Evolutionary conservation across 2,797 vertebrate genomes (phyloP).

Genomic region (Anisognathus igniventris): DNA sequence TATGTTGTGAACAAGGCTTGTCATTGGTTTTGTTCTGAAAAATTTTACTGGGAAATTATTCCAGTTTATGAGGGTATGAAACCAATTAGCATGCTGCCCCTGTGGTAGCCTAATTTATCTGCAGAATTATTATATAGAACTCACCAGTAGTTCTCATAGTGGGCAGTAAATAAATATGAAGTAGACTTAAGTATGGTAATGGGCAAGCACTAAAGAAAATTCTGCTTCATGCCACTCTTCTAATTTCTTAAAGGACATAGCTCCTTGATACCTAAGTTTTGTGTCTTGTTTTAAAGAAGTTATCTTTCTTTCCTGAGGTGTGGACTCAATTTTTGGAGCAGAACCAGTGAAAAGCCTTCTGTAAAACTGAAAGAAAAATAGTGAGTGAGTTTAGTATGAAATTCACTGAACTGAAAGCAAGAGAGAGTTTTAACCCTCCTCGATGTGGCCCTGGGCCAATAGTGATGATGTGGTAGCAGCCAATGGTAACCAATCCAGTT

Average conservation of each 20-base stretch:
- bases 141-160: neutral
- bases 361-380: neutral
- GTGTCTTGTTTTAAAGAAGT: neutral
- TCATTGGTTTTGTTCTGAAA: conserved; percentile 16
- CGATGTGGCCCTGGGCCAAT: neutral
- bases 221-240: neutral
- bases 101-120: neutral
- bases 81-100: neutral
- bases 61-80: neutral
- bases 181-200: neutral
- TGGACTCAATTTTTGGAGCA: neutral
- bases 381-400: neutral
- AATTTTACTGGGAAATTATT: neutral
- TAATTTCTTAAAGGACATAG: neutral
- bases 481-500: fast-evolving
- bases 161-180: neutral
- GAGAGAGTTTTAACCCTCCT: neutral
- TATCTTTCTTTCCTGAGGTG: neutral
- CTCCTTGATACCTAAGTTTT: neutral
- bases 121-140: neutral
- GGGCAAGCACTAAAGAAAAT: neutral
- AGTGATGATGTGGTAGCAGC: neutral
- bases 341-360: neutral
- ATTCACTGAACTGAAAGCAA: neutral
- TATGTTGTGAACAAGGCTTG: neutral